Evolutionary conservation across 2,888 invertebrate genomes (phyloP).

Genomic region (Rhamnusium bicolor): DNA sequence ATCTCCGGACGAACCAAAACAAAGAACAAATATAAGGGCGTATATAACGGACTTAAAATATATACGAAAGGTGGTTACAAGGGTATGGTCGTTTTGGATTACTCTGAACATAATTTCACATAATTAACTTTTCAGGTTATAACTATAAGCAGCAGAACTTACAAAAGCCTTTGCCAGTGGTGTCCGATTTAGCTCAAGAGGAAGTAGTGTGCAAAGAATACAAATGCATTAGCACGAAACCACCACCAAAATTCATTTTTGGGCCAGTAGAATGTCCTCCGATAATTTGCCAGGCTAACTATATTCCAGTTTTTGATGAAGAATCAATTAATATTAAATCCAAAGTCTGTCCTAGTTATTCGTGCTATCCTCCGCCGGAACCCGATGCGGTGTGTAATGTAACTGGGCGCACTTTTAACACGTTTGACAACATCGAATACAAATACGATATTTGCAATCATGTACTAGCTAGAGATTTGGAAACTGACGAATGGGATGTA

Average conservation of each 20-base stretch:
- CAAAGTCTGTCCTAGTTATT: conserved; percentile 70
- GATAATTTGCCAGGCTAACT: conserved; percentile 74
- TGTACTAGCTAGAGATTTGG: conserved; percentile 81
- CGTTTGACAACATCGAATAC: conserved; percentile 85
- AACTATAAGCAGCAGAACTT: neutral
- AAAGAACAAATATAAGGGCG: conserved; percentile 60
- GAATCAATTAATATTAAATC: conserved; percentile 36
- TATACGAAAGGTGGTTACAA: conserved; percentile 64
- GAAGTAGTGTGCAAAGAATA: conserved; percentile 68
- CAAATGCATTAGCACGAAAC: conserved; percentile 73
- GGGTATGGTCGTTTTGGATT: neutral
- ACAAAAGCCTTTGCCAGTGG: conserved; percentile 28
- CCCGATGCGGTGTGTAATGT: conserved; percentile 80
- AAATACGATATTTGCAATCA: conserved; percentile 89
- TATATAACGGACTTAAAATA: conserved; percentile 35
- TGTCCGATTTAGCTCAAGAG: conserved; percentile 29
- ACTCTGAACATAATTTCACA: neutral
- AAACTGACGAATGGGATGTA: conserved; percentile 80
- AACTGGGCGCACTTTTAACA: conserved; percentile 84
- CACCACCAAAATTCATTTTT: conserved; percentile 68
- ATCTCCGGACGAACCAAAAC: conserved; percentile 64
- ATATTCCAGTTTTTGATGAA: conserved; percentile 55
- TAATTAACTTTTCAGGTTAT: conserved; percentile 4
- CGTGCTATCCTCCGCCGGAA: conserved; percentile 78
- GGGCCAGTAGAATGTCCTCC: conserved; percentile 61